A percentile compares a stretch with the other conserved stretches of the same genome.
Evolutionary conservation across 2,797 vertebrate genomes (phyloP).

Genomic region (Dermochelys coriacea): DNA sequence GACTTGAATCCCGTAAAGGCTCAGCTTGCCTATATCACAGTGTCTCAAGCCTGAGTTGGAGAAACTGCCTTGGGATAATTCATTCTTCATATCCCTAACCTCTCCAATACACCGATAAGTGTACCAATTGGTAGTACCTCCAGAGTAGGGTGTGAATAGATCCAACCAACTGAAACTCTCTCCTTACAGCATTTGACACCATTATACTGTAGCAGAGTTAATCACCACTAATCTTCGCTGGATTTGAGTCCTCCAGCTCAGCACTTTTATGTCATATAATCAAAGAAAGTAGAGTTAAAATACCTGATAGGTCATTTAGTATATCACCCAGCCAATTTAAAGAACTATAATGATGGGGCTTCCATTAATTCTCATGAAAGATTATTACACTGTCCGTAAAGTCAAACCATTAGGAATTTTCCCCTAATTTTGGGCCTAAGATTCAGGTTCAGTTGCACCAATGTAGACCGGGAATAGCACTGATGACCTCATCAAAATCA

Average conservation of each 20-base stretch:
- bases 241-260: neutral
- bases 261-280: neutral
- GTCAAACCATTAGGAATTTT: neutral
- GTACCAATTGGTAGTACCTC: neutral
- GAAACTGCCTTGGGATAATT: neutral
- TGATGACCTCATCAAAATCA: neutral
- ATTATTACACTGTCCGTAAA: neutral
- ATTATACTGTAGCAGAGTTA: fast-evolving
- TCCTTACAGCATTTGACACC: neutral
- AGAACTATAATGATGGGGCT: neutral
- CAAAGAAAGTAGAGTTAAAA: neutral
- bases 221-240: fast-evolving
- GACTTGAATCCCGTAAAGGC: too few species aligned
- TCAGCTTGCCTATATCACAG: too few species aligned
- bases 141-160: neutral
- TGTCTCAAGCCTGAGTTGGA: too few species aligned
- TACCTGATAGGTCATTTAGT: neutral
- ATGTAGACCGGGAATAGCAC: neutral
- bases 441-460: neutral
- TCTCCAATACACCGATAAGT: neutral
- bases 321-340: neutral
- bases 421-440: neutral
- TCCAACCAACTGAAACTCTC: neutral
- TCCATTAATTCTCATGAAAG: neutral
- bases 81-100: neutral